Percentiles rank a stretch among this genome's conserved stretches.
phyloP scores from a whole-genome alignment of 30 jellyfish, hydroid and myxozoan species.

The Aurelia sp. region DNA sequence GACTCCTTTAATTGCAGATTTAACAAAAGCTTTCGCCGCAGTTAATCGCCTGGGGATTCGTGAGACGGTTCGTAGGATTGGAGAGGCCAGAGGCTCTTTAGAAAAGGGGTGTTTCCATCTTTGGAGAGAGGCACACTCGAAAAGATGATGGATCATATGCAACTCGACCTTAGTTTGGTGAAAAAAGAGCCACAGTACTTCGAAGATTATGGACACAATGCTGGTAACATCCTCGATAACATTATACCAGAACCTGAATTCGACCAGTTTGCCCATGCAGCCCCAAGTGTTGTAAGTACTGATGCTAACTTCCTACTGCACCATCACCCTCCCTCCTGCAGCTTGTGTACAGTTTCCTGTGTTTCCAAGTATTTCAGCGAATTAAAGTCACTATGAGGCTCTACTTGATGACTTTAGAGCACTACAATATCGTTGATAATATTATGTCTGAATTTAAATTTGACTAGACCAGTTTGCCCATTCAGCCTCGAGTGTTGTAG shows the following conservation, averaged over 20 bases:
- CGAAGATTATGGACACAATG: slow-evolving; percentile 90
- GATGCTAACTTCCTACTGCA: too few relatives aligned
- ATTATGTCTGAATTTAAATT: too few relatives aligned
- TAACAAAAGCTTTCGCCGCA: slow-evolving; percentile 29
- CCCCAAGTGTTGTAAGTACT: slow-evolving; percentile 68
- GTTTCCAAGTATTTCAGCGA: too few relatives aligned
- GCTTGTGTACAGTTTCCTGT: too few relatives aligned
- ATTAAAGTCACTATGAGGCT: too few relatives aligned
- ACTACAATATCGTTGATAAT: too few relatives aligned
- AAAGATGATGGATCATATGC: slow-evolving; percentile 76
- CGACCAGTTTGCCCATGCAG: slow-evolving; percentile 83
- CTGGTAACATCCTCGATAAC: slow-evolving; percentile 90
- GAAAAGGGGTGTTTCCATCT: slow-evolving; percentile 60
- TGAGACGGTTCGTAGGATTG: slow-evolving; percentile 19
- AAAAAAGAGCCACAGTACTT: slow-evolving; percentile 80
- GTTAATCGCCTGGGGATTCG: slow-evolving; percentile 63
- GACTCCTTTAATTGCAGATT: slow-evolving; percentile 20
- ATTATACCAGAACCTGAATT: slow-evolving; percentile 86
- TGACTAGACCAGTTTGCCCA: too few relatives aligned
- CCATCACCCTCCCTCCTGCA: too few relatives aligned
- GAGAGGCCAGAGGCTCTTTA: slow-evolving; percentile 2
- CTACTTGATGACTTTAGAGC: too few relatives aligned
- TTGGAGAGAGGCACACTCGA: not conserved
- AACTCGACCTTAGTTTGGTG: slow-evolving; percentile 82
- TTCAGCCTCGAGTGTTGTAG: too few relatives aligned